Conservation (phyloP, 2,797 vertebrate species). For the Gambusia yucatana region DNA sequence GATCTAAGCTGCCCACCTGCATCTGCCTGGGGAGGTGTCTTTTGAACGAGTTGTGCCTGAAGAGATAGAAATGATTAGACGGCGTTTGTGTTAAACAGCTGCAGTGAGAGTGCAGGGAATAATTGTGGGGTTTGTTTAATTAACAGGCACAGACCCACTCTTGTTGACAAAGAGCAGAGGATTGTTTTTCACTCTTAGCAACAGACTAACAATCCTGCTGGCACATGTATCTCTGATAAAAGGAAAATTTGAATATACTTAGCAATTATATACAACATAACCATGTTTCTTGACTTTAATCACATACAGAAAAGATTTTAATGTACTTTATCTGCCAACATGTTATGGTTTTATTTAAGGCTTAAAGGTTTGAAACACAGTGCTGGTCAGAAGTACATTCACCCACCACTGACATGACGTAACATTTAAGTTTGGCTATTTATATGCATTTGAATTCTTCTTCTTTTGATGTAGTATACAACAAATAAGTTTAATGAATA, state of each 20-base stretch:
- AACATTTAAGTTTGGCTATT: background rate
- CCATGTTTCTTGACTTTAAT: background rate
- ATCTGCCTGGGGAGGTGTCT: constrained; percentile 95
- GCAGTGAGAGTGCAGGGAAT: background rate
- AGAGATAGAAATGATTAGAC: constrained; percentile 8
- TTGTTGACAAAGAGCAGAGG: background rate
- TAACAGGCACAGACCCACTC: background rate
- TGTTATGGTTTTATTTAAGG: background rate
- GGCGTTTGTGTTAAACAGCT: background rate
- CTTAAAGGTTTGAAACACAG: background rate
- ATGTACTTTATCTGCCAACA: background rate
- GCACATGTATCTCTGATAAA: background rate
- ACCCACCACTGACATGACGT: background rate
- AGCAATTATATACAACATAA: background rate
- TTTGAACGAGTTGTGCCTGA: constrained; percentile 97
- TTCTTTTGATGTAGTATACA: background rate
- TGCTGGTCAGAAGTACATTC: background rate
- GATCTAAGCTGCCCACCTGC: constrained; percentile 94
- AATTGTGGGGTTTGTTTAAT: constrained; percentile 7
- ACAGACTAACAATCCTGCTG: background rate
- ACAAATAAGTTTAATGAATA: background rate
- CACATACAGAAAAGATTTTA: background rate
- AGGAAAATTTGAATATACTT: background rate
- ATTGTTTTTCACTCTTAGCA: background rate
- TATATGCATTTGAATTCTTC: background rate